phyloP scores from a whole-genome alignment of 2,113 vertebrate genomes.

The Onychostruthus taczanowskii region DNA sequence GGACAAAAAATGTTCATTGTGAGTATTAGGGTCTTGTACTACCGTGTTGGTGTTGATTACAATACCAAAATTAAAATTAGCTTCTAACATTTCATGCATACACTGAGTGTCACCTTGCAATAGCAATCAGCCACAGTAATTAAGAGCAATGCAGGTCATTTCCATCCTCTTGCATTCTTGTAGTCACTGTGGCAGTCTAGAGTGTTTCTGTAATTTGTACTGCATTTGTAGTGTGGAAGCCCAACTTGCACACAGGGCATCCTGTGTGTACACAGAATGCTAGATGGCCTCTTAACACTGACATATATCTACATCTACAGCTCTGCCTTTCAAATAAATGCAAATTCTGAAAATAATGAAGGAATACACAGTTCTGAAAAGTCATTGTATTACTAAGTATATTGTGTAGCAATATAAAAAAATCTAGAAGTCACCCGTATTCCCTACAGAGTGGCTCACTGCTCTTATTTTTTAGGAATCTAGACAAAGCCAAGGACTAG shows the following conservation, averaged over 20 bases:
- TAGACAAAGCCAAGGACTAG: neutral
- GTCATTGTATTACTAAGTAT: neutral
- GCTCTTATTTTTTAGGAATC: neutral
- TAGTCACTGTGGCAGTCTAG: neutral
- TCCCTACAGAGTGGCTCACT: fast-evolving
- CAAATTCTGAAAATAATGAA: neutral
- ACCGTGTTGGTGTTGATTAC: neutral
- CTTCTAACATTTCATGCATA: neutral
- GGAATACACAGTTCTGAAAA: neutral
- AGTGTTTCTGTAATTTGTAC: neutral
- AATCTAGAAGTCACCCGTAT: neutral
- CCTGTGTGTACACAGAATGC: neutral
- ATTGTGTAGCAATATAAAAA: neutral
- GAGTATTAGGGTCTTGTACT: neutral
- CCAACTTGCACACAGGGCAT: neutral
- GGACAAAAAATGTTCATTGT: neutral
- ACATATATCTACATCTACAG: neutral
- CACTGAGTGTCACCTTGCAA: neutral
- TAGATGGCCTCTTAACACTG: neutral
- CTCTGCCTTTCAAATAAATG: neutral
- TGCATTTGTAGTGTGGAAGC: neutral
- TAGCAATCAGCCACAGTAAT: neutral
- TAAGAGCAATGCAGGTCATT: neutral
- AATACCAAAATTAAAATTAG: neutral
- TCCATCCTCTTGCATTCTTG: neutral